Base-by-base conservation (phyloP, 2,888 invertebrate species). In the Eristalinus aeneus region DNA sequence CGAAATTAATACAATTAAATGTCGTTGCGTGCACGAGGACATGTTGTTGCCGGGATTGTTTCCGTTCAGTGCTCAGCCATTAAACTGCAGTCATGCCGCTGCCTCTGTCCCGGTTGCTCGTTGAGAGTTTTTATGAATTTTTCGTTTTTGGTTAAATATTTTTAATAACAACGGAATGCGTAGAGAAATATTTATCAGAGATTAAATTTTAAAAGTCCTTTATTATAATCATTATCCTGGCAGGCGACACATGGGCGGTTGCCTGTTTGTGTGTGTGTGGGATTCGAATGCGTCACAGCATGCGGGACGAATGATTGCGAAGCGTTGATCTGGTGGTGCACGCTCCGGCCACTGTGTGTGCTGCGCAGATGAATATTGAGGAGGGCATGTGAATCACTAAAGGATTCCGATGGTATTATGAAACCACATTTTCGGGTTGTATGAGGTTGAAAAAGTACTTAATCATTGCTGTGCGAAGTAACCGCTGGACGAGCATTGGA, bases 1-100 rank as follows among this genome's bases (percentile, higher is more conserved):
- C 68, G 81, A 81, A 81, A 81, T 85, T 67, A 81, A 85, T 81
- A 81, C 81, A 85, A 85, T 85, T 85, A 85, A 72, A 84, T 60
- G 79, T 27, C 74, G 58, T 74, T n/a, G 79, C 63, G 61, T 34
- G 32, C 34, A 63, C 20, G 56, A 5, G 63, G 69, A 69, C 83
- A 84, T 75, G 67, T 63, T 75, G 67, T 63, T 74, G 54, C 69
- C 65, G 79, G 71, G 36, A 60, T 58, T 74, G 58, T 79, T 74
- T 83, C 54, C 63, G 78, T 23, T 53, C 53, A 60, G 69, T 46
- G 46, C 16, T 46, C 16, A 16, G 46, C 61, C 75, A 84, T 84
- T 84, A 71, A 79, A 84, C 75, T 75, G 79, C 65, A 71, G 75
- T 5, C 2, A 2, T 27, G 27, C 27, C 27, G 5, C 27, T 5